These are phyloP conservation scores for Zaprionus lachaisei DNA, from an alignment of 1,140 invertebrate species.

Conservation along the genomic window DNA sequence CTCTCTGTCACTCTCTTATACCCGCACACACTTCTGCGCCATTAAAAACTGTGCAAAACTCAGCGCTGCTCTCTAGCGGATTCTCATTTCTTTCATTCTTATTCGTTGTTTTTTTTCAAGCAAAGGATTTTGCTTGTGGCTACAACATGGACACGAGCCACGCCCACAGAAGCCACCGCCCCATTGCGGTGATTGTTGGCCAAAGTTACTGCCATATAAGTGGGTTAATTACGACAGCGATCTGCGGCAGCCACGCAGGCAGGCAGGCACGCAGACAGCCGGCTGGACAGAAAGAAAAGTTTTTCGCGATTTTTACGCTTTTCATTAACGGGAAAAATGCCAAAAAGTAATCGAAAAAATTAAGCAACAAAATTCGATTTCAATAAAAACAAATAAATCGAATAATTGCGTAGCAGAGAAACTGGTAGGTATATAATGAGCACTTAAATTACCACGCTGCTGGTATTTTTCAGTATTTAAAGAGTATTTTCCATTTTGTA, in stretches of 20 bases:
- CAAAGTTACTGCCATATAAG: constrained; percentile 58
- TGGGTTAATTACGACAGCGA: constrained; percentile 72
- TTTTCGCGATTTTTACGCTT: constrained; percentile 9
- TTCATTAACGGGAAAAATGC: constrained; percentile 6
- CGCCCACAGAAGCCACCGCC: constrained; percentile 42
- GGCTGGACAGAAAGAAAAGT: constrained; percentile 9
- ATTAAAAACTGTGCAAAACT: constrained; percentile 74
- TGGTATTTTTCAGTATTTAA: neutral
- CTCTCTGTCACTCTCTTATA: constrained; percentile 19
- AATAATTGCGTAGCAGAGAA: neutral
- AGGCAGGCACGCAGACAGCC: neutral
- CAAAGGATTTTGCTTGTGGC: constrained; percentile 34
- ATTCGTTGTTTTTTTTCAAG: constrained; percentile 37
- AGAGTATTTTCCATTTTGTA: neutral
- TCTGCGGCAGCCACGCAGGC: constrained; percentile 14
- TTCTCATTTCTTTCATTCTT: constrained; percentile 30
- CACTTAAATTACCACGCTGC: neutral
- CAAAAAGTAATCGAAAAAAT: constrained; percentile 28
- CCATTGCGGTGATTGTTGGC: constrained; percentile 30
- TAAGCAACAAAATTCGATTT: constrained; percentile 11
- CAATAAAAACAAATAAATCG: neutral
- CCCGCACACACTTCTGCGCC: constrained; percentile 44
- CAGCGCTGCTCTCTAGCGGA: constrained; percentile 52
- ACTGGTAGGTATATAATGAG: neutral
- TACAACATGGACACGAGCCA: constrained; percentile 29